Conservation (phyloP, 2,113 vertebrate genomes). For the Chroicocephalus ridibundus region DNA sequence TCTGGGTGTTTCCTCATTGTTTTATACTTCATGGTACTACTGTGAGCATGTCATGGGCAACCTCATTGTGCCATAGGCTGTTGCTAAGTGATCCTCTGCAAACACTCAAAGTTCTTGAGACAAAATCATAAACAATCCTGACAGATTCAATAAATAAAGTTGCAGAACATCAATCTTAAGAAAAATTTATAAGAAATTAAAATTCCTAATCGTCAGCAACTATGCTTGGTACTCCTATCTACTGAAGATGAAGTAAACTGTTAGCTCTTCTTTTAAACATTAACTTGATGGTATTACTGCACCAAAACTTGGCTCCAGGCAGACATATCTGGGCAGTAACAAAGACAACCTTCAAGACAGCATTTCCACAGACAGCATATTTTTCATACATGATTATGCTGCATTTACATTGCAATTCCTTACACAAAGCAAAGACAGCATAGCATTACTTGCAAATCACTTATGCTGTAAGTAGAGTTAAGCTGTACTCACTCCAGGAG, state of each 20-base stretch:
- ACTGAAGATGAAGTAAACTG: slow-evolving; percentile 65
- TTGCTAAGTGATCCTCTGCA: slow-evolving; percentile 55
- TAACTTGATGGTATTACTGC: neutral
- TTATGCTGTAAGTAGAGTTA: neutral
- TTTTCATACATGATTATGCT: neutral
- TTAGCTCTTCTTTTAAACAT: slow-evolving; percentile 60
- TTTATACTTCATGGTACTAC: neutral
- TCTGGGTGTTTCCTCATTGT: slow-evolving; percentile 22
- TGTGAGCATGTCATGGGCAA: neutral
- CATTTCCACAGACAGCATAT: neutral
- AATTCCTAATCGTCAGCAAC: slow-evolving; percentile 59
- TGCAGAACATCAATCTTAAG: slow-evolving; percentile 51
- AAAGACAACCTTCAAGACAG: neutral
- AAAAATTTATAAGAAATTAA: slow-evolving; percentile 68
- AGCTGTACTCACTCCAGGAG: neutral
- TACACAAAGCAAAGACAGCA: neutral
- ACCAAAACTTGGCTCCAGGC: neutral
- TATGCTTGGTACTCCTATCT: slow-evolving; percentile 36
- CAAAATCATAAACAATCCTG: slow-evolving; percentile 62
- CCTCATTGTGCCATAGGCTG: neutral
- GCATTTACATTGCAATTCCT: neutral
- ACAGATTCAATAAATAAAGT: slow-evolving; percentile 70
- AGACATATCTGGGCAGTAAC: neutral
- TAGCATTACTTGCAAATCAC: neutral
- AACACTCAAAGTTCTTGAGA: slow-evolving; percentile 59